Base-by-base conservation (phyloP, 2,888 invertebrate species). In the Cryptocheilus praepositus region DNA sequence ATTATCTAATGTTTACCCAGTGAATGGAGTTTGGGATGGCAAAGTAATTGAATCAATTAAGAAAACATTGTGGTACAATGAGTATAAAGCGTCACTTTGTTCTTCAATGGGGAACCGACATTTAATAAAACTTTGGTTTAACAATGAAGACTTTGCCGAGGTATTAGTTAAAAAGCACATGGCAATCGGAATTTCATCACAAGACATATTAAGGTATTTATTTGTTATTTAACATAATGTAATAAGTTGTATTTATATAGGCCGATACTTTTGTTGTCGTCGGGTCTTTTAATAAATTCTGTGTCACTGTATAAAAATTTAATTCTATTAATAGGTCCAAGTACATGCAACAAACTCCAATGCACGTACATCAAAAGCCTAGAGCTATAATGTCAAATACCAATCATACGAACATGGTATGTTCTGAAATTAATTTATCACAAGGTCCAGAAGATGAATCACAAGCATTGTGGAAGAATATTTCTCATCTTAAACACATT, bases 1-100 rank as follows among this genome's bases (percentile, higher is more conserved):
- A 68, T 85, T 94, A 61, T 90, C 92, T 19, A 90, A 92, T 67
- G 89, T 93, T 7, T 89, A 91, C 73, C 90, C 91, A 71, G 84
- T 89, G 2, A 89, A 89, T 13, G 90, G 90, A 11, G 85, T 87
- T 68, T 93, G 93, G 93, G 91, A 91, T 5, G 89, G 89, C 16
- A 88, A 90, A 19, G 86, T 90, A 1, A 79, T 91, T 3, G 86
- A 89, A 3, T 76, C 81, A 3, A 89, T 91, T 43, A 85, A 85
- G 0, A 87, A 89, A 22, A 87, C 87, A 51, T 76, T 91, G 0
- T 83, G 89, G 18, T 90, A 89, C 70, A 82, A 86, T 44, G 90
- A 90, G 65, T 84, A 88, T 43, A 86, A 86, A 58, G 89, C 83
- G 0, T 67, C 83, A 15, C 69, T 82, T 11, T 71, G 71, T 7